These are phyloP conservation scores for Neodon shergylaensis DNA, from an alignment of 2,113 vertebrate species.

Conservation along the genomic window DNA sequence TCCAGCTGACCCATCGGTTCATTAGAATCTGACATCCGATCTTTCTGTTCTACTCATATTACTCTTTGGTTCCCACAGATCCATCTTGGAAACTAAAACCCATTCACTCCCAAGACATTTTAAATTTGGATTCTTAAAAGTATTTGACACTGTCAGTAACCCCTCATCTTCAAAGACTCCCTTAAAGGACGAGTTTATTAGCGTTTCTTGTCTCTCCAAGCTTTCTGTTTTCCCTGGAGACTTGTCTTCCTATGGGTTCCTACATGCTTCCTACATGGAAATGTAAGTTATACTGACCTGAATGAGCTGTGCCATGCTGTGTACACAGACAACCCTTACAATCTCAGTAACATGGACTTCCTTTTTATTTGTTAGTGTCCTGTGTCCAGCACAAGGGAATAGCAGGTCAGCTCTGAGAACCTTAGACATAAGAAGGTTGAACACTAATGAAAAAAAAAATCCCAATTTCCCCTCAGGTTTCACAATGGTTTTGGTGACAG, in stretches of 20 bases:
- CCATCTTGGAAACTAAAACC: neutral
- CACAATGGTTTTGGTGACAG: neutral
- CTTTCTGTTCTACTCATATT: neutral
- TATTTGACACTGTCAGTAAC: neutral
- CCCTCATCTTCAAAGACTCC: neutral
- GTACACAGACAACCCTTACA: neutral
- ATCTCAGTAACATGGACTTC: neutral
- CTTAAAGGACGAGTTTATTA: neutral
- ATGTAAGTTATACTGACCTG: neutral
- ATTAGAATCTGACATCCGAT: neutral
- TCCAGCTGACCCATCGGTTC: neutral
- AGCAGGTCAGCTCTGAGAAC: neutral
- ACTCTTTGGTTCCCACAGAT: neutral
- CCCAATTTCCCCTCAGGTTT: neutral
- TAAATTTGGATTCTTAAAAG: neutral
- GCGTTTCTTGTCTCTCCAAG: neutral
- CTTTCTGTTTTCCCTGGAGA: neutral
- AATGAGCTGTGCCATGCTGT: too few species aligned
- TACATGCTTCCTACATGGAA: fast-evolving
- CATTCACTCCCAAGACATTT: neutral
- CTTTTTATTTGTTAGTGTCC: constrained; percentile 34
- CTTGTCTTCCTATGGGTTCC: neutral
- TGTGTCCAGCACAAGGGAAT: neutral
- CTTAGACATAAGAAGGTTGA: neutral
- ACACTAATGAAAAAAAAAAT: neutral